These are phyloP conservation scores for Myoxocephalus aenaeus DNA, from an alignment of 2,797 vertebrate species.

Conservation along the genomic window DNA sequence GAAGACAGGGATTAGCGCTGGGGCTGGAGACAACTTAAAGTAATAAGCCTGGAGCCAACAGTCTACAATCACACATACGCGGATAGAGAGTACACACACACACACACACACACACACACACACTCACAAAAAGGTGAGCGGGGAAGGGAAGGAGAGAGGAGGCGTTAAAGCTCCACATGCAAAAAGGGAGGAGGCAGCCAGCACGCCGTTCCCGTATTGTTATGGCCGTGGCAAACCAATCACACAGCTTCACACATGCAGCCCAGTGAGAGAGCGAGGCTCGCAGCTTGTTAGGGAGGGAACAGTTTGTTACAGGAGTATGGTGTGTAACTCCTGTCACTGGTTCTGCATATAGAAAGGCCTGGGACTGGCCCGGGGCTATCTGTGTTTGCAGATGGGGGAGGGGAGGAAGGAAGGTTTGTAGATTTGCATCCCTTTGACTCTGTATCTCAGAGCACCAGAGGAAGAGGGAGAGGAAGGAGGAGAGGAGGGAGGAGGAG, in stretches of 20 bases:
- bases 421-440: slow-evolving; percentile 84
- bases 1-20: slow-evolving; percentile 77
- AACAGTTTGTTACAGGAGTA: slow-evolving; percentile 73
- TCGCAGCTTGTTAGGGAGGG: slow-evolving; percentile 78
- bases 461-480: slow-evolving; percentile 43
- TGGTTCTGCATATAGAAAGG: slow-evolving; percentile 83
- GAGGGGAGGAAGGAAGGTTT: slow-evolving; percentile 74
- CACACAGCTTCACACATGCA: slow-evolving; percentile 65
- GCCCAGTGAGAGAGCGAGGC: slow-evolving; percentile 66
- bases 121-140: slow-evolving; percentile 57
- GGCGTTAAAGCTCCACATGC: slow-evolving; percentile 52
- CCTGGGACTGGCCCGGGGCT: slow-evolving; percentile 79
- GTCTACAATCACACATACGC: slow-evolving; percentile 61
- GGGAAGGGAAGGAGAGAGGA: slow-evolving; percentile 41
- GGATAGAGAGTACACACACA: slow-evolving; percentile 23
- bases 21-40: slow-evolving; percentile 81
- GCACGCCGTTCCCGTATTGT: slow-evolving; percentile 65
- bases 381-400: slow-evolving; percentile 80
- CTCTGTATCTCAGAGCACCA: slow-evolving; percentile 77
- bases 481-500: neutral
- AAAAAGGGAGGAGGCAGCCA: slow-evolving; percentile 57
- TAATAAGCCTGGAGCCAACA: slow-evolving; percentile 75
- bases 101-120: slow-evolving; percentile 42
- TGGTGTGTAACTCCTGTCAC: slow-evolving; percentile 81
- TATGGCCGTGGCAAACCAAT: slow-evolving; percentile 76